phyloP scores from a whole-genome alignment of 2,113 vertebrate species.

The Lycaon pictus region DNA sequence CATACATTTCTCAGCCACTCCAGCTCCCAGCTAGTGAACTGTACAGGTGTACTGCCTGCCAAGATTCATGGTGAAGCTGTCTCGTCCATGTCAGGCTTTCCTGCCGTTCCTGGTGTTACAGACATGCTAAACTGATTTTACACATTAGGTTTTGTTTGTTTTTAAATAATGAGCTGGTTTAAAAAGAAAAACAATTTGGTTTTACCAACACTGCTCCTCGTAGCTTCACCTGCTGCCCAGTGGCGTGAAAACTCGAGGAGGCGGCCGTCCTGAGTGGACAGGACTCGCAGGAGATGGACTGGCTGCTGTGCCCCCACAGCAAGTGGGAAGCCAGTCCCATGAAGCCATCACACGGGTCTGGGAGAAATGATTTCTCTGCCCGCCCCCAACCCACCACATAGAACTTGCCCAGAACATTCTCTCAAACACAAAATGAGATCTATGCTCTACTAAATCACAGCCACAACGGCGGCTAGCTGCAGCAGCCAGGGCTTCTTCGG shows the following conservation, averaged over 20 bases:
- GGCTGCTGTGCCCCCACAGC: conserved; percentile 83
- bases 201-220: conserved; percentile 85
- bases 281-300: conserved; percentile 73
- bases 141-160: conserved; percentile 54
- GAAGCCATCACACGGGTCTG: conserved; percentile 86
- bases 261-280: conserved; percentile 78
- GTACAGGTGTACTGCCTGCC: conserved; percentile 75
- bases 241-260: conserved; percentile 81
- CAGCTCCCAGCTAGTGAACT: conserved; percentile 76
- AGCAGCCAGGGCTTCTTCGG: conserved; percentile 89
- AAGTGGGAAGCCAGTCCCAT: conserved; percentile 86
- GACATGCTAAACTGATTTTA: conserved; percentile 80
- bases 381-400: conserved; percentile 77
- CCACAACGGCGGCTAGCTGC: conserved; percentile 89
- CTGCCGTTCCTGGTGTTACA: conserved; percentile 77
- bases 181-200: conserved; percentile 66
- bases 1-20: conserved; percentile 81
- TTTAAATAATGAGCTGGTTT: conserved; percentile 81
- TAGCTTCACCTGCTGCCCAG: conserved; percentile 82
- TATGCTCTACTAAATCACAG: conserved; percentile 85
- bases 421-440: conserved; percentile 89
- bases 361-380: conserved; percentile 74
- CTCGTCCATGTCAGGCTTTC: conserved; percentile 73
- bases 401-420: conserved; percentile 89
- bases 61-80: conserved; percentile 73